Percentiles rank a stretch among this genome's conserved stretches.
Evolutionary conservation across 2,888 invertebrate genomes (phyloP).

Genomic region (Scrobipalpa costella): DNA sequence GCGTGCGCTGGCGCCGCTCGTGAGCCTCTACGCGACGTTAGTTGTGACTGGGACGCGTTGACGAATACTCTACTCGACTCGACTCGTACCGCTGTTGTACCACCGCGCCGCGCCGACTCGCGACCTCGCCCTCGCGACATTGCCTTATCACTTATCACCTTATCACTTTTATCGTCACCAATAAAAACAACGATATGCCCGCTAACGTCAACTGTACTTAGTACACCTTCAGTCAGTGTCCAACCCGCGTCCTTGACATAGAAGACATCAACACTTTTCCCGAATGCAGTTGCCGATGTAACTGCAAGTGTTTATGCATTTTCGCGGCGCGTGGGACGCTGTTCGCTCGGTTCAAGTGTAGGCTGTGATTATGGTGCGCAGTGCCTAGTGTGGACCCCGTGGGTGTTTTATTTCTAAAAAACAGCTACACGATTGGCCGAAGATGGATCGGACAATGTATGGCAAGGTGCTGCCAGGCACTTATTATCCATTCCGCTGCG

Average conservation of each 20-base stretch:
- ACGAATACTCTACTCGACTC: constrained; percentile 67
- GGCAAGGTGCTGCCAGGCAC: constrained; percentile 92
- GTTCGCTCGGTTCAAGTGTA: constrained; percentile 59
- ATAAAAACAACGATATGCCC: constrained; percentile 55
- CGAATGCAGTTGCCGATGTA: constrained; percentile 36
- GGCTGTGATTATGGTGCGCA: constrained; percentile 76
- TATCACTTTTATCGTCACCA: constrained; percentile 45
- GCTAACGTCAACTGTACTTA: constrained; percentile 38
- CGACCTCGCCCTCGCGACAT: constrained; percentile 69
- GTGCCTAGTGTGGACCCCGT: constrained; percentile 63
- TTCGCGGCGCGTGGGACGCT: constrained; percentile 53
- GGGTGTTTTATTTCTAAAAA: constrained; percentile 72
- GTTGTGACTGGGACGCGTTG: constrained; percentile 74
- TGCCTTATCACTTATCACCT: constrained; percentile 67
- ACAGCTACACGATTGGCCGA: constrained; percentile 66
- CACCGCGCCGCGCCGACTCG: constrained; percentile 41
- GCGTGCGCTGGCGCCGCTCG: constrained; percentile 49
- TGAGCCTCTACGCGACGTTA: constrained; percentile 56
- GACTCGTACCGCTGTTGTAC: constrained; percentile 26
- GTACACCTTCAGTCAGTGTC: constrained; percentile 40
- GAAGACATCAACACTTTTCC: constrained; percentile 28
- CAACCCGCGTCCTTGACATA: constrained; percentile 49
- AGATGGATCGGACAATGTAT: constrained; percentile 95
- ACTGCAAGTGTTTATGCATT: constrained; percentile 55
- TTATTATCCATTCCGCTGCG: constrained; percentile 92